A percentile compares a stretch with the other conserved stretches of the same genome.
Evolutionary conservation across 2,888 invertebrate genomes (phyloP).

Genomic region (Andrena trimmerana): DNA sequence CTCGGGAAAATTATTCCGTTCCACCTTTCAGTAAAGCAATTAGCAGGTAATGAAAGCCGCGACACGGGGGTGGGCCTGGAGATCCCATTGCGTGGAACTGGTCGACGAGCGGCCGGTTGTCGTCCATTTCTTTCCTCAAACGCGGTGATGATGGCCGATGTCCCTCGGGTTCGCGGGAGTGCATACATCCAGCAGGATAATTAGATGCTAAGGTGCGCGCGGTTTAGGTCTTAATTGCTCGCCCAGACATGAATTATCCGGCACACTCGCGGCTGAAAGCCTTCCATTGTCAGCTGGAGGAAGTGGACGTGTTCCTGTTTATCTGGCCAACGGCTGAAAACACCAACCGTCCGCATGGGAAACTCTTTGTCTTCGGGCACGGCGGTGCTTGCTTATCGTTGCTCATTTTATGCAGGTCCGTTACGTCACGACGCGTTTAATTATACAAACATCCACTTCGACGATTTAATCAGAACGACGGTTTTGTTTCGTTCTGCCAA

Average conservation of each 20-base stretch:
- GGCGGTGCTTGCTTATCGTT: conserved; percentile 36
- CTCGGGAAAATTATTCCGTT: conserved; percentile 26
- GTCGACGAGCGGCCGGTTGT: neutral
- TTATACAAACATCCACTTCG: conserved; percentile 3
- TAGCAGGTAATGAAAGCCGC: conserved; percentile 50
- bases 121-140: conserved; percentile 26
- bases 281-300: conserved; percentile 67
- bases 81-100: conserved; percentile 30
- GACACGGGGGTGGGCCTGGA: neutral
- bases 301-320: conserved; percentile 64
- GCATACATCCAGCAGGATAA: conserved; percentile 55
- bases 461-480: neutral
- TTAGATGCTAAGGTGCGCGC: conserved; percentile 61
- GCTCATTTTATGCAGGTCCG: conserved; percentile 27
- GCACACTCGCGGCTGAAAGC: conserved; percentile 63
- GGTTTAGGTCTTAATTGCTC: conserved; percentile 64
- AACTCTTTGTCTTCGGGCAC: conserved; percentile 53
- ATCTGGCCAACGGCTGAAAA: conserved; percentile 56
- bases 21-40: conserved; percentile 48
- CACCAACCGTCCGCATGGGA: conserved; percentile 52
- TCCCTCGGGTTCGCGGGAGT: conserved; percentile 9
- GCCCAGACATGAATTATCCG: conserved; percentile 61
- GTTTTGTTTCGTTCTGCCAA: too few relatives aligned
- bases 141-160: conserved; percentile 41
- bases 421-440: conserved; percentile 30